Conservation (phyloP, 2,797 vertebrate species). For the Lateolabrax maculatus region DNA sequence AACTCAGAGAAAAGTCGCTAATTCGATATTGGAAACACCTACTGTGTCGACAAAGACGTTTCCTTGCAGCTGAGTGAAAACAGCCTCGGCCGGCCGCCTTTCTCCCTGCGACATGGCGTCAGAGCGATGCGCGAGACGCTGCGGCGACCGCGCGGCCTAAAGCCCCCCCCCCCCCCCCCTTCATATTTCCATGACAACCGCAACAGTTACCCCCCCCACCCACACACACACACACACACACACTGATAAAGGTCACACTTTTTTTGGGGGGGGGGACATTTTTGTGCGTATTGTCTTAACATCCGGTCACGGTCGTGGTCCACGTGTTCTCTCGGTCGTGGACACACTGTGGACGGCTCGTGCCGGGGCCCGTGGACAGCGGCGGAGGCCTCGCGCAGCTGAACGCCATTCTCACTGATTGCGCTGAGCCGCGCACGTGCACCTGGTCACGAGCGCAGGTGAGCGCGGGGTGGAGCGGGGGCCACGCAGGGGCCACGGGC, state of each 20-base stretch:
- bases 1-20: neutral
- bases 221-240: too few relatives aligned
- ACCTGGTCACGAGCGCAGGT: neutral
- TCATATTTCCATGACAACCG: constrained; percentile 48
- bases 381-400: constrained; percentile 43
- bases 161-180: too few relatives aligned
- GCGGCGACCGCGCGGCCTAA: too few relatives aligned
- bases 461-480: neutral
- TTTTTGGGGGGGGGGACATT: fast-evolving
- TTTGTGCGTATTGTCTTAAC: too few relatives aligned
- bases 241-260: neutral
- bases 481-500: too few relatives aligned
- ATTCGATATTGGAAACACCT: constrained; percentile 49
- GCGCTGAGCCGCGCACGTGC: constrained; percentile 16
- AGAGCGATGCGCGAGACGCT: neutral
- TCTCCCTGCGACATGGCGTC: constrained; percentile 65
- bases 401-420: constrained; percentile 43
- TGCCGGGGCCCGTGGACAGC: too few relatives aligned
- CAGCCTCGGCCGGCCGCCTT: constrained; percentile 9
- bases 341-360: too few relatives aligned
- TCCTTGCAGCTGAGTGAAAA: constrained; percentile 51
- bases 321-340: neutral
- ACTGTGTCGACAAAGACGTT: constrained; percentile 63
- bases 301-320: neutral
- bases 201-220: too few relatives aligned